Percentiles rank a stretch among this genome's conserved stretches.
Conservation (phyloP, 2,113 vertebrate genomes). For the Elanus axillaris region DNA sequence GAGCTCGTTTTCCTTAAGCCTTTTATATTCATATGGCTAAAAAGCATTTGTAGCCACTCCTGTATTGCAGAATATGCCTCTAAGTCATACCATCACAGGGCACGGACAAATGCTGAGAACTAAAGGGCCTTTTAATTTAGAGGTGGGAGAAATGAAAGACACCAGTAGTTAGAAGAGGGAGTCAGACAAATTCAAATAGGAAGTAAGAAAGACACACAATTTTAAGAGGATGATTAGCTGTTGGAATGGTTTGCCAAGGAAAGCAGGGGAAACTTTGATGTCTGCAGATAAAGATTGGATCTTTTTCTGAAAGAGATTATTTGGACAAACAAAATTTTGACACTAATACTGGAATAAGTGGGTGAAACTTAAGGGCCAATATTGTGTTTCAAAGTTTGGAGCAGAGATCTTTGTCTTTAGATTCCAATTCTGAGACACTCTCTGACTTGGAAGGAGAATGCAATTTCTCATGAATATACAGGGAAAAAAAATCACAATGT, state of each 20-base stretch:
- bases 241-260: background rate
- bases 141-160: background rate
- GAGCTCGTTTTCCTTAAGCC: background rate
- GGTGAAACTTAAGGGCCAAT: background rate
- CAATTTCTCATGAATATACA: background rate
- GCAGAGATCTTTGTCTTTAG: background rate
- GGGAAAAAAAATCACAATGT: background rate
- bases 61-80: background rate
- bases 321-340: background rate
- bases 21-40: background rate
- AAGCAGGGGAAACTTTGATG: background rate
- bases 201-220: background rate
- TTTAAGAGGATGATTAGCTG: background rate
- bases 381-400: background rate
- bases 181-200: background rate
- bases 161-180: background rate
- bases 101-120: background rate
- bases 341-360: background rate
- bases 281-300: background rate
- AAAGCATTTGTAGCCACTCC: background rate
- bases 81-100: background rate
- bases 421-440: background rate
- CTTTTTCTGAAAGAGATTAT: background rate
- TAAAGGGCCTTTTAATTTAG: background rate
- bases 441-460: background rate